Evolutionary conservation across 2,888 invertebrate genomes (phyloP).

Genomic region (Dyspetes luteomarginatus): DNA sequence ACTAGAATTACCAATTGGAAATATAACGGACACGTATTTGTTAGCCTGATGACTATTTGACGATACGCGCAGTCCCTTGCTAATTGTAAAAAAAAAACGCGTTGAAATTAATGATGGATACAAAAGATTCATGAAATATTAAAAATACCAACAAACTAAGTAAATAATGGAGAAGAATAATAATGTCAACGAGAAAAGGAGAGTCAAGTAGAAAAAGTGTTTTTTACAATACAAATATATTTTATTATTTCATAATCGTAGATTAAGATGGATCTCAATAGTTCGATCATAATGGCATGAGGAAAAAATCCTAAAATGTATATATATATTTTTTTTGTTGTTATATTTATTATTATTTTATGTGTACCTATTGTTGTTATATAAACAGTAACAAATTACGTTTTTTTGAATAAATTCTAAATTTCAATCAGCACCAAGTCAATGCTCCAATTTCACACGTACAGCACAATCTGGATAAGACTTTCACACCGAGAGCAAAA

Average conservation of each 20-base stretch:
- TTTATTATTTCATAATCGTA: no score
- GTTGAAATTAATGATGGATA: not conserved
- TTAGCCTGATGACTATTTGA: not conserved
- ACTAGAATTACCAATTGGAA: conserved; percentile 29
- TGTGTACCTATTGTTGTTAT: no score
- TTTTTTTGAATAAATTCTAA: not conserved
- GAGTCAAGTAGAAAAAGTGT: no score
- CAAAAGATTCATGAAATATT: not conserved
- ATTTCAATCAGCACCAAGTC: not conserved
- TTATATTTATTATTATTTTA: no score
- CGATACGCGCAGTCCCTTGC: not conserved
- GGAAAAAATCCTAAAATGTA: no score
- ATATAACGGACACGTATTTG: not conserved
- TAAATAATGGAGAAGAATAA: no score
- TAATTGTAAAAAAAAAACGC: not conserved
- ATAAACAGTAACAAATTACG: no score
- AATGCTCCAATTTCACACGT: not conserved
- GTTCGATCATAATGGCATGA: no score
- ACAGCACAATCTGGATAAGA: not conserved
- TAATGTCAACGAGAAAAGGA: no score
- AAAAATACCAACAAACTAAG: not conserved
- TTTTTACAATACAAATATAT: no score
- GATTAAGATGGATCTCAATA: no score
- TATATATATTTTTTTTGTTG: no score
- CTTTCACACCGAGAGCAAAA: not conserved